Base-by-base conservation (phyloP, 2,797 vertebrate genomes). In the Poliocrania exsul region DNA sequence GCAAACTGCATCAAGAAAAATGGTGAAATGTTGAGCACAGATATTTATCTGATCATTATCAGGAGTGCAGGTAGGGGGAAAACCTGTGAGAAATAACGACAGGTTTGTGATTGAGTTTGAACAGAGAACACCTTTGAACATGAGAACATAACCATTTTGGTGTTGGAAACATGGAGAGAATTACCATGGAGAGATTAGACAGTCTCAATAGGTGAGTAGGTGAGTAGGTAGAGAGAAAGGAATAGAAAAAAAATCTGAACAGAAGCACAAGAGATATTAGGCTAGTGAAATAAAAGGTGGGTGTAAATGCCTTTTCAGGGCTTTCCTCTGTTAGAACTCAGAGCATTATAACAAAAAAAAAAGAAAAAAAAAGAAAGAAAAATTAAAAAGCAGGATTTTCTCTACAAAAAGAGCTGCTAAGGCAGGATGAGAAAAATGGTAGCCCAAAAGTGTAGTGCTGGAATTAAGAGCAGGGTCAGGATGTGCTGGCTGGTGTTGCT, bases 41-140 rank as follows among this genome's bases (percentile, higher is more conserved):
- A 42, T 93, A 86, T 88, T 90, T 90, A 81, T 81, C 89, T 84
- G 89, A 86, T 92, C 77, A 33, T 79, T 92, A 69, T 38, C 40
- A 44, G 38, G 72, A 77, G 77, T 47, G 44, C 24, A 86, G 70
- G 66, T 84, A 93, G 74, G 56, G 67, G 74, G 60, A 81, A 95
- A 88, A 80, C 49, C 58, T 49, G 73, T 66, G 82, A 92, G 66
- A 91, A 91, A 71, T 72, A 86, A 73, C 0, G 4, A 56, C 58
- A 73, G 77, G 62, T 57, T 95, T 95, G 61, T n/a, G 69, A 78
- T 65, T 62, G 86, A 47, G 33, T 78, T 93, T 44, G 40, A 92
- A 73, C 13, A 79, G 51, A 64, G 85, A 90, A 60, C 16, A 33
- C 40, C 49, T 94, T 35, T 71, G 57, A 91, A 77, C 53, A 5